Conservation (phyloP, 2,113 vertebrate species). For the Apteryx owenii region DNA sequence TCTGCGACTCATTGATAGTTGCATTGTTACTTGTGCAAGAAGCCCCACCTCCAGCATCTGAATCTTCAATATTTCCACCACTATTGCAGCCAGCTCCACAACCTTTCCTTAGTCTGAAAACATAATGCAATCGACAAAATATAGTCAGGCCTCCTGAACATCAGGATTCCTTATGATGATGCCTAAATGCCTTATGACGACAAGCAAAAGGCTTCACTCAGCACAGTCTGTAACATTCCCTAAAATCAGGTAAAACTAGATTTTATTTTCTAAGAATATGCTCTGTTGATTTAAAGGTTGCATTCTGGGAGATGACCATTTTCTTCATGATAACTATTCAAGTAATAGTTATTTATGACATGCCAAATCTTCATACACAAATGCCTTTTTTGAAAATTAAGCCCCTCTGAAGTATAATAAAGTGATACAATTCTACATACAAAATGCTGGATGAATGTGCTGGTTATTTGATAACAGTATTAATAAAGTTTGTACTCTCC, state of each 20-base stretch:
- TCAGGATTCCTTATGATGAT: background rate
- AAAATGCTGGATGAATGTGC: background rate
- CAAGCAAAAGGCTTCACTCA: background rate
- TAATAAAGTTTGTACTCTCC: background rate
- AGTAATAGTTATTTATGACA: background rate
- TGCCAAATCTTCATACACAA: background rate
- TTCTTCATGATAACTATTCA: background rate
- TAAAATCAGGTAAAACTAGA: background rate
- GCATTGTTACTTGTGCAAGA: constrained; percentile 88
- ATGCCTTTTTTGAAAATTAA: background rate
- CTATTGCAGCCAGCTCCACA: constrained; percentile 99
- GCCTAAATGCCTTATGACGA: background rate
- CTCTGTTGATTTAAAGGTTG: background rate
- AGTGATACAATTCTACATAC: background rate
- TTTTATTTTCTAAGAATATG: background rate
- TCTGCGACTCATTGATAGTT: constrained; percentile 87
- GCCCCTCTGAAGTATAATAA: background rate
- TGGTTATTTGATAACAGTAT: background rate
- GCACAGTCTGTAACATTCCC: background rate
- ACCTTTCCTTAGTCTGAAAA: constrained; percentile 90
- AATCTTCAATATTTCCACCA: constrained; percentile 97
- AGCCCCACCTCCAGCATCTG: constrained; percentile 88
- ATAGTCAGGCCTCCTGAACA: background rate
- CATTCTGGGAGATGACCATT: background rate
- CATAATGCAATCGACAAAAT: background rate